Percentiles rank a stretch among this genome's conserved stretches.
These are phyloP conservation scores for Nemopilema nomurai DNA, from an alignment of 30 jellyfish, hydroid and myxozoan genomes.

Conservation along the genomic window DNA sequence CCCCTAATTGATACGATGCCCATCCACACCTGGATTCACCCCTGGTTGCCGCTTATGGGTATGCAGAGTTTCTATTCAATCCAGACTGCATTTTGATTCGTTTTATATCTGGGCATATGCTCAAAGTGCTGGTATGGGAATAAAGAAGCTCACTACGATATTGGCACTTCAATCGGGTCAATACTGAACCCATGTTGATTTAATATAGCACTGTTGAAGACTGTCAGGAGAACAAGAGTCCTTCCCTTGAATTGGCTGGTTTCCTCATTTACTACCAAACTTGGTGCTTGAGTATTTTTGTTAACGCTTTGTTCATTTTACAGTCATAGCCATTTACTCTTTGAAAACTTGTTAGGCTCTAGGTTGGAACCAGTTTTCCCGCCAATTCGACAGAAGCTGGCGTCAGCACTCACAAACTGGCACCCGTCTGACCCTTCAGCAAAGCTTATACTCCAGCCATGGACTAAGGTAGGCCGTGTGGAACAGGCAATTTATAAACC, in stretches of 20 bases:
- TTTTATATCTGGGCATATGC: not conserved
- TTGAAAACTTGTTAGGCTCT: conserved; percentile 62
- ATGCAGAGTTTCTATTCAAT: not conserved
- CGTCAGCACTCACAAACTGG: conserved; percentile 88
- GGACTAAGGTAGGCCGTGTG: conserved; percentile 82
- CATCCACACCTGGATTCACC: conserved; percentile 97
- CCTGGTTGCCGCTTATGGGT: conserved; percentile 99
- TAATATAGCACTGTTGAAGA: not conserved
- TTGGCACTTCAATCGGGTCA: too few species aligned
- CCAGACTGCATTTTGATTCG: not conserved
- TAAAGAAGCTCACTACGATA: too few species aligned
- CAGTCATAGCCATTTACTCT: too few species aligned
- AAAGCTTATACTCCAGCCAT: conserved; percentile 89
- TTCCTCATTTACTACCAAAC: too few species aligned
- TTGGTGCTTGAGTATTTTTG: too few species aligned
- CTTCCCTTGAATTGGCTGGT: too few species aligned
- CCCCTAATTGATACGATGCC: conserved; percentile 94
- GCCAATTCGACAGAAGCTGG: conserved; percentile 91
- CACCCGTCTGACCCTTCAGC: conserved; percentile 99
- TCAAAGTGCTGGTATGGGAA: too few species aligned
- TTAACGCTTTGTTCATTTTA: too few species aligned
- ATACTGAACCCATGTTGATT: not conserved
- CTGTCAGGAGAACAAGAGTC: too few species aligned
- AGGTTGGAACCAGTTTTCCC: conserved; percentile 90
- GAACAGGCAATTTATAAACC: not conserved